A percentile compares a stretch with the other conserved stretches of the same genome.
Conservation (phyloP, 2,888 invertebrate genomes). For the Megaustenia siamemsis region DNA sequence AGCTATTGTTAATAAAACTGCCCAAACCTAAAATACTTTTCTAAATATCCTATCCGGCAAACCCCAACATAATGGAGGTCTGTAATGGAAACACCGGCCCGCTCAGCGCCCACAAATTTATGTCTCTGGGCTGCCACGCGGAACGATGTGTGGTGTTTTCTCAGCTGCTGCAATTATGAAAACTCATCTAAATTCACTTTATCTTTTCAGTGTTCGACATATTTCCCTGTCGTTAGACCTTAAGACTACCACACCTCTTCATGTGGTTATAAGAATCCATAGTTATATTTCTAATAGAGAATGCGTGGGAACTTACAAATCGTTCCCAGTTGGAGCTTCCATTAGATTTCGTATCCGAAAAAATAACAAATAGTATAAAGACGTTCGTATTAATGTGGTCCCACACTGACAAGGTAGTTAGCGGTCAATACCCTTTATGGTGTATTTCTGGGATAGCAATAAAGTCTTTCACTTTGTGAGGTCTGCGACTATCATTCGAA, state of each 20-base stretch:
- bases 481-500: too few relatives aligned
- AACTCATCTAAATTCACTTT: constrained; percentile 35
- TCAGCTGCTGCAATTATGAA: constrained; percentile 47
- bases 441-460: too few relatives aligned
- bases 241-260: neutral
- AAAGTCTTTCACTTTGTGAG: too few relatives aligned
- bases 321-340: too few relatives aligned
- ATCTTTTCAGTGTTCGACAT: constrained; percentile 11
- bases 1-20: too few relatives aligned
- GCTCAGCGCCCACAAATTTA: constrained; percentile 25
- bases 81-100: constrained; percentile 4
- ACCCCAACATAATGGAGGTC: neutral
- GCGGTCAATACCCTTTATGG: too few relatives aligned
- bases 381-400: too few relatives aligned
- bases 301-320: neutral
- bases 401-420: too few relatives aligned
- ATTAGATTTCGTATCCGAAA: too few relatives aligned
- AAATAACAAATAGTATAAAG: too few relatives aligned
- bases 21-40: neutral
- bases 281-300: neutral
- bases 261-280: neutral
- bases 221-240: constrained; percentile 24
- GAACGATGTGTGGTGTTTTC: constrained; percentile 37
- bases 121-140: constrained; percentile 13
- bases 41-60: constrained; percentile 3